Evolutionary conservation across 2,113 vertebrate species (phyloP).

Genomic region (Leptosomus discolor): DNA sequence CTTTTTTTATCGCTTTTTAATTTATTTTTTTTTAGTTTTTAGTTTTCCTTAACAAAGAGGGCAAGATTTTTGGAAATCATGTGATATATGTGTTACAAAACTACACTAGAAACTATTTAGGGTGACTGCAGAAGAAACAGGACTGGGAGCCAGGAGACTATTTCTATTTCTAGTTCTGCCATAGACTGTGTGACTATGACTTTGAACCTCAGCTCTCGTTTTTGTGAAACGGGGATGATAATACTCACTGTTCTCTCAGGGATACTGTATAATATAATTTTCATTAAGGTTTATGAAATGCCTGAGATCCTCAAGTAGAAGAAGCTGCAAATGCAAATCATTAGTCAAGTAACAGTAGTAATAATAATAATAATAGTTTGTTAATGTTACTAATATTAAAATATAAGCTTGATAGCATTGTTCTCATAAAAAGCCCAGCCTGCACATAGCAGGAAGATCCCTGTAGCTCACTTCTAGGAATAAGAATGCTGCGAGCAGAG

Average conservation of each 20-base stretch:
- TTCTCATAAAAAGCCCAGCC: neutral
- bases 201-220: conserved; percentile 32
- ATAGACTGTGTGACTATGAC: conserved; percentile 8
- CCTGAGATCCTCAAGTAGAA: neutral
- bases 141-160: conserved; percentile 58
- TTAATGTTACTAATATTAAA: neutral
- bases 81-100: conserved; percentile 43
- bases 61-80: neutral
- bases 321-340: neutral
- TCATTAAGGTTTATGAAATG: neutral
- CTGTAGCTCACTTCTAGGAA: neutral
- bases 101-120: conserved; percentile 46
- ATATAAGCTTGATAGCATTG: neutral
- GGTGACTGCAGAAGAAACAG: conserved; percentile 45
- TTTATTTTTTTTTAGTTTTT: neutral
- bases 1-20: neutral
- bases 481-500: neutral
- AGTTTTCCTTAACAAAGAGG: neutral
- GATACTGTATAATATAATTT: neutral
- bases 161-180: conserved; percentile 62
- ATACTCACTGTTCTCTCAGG: neutral
- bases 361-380: neutral
- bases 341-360: neutral
- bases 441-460: neutral
- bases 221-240: conserved; percentile 10